Base-by-base conservation (phyloP, 2,888 invertebrate species). In the Diarsia rubi region DNA sequence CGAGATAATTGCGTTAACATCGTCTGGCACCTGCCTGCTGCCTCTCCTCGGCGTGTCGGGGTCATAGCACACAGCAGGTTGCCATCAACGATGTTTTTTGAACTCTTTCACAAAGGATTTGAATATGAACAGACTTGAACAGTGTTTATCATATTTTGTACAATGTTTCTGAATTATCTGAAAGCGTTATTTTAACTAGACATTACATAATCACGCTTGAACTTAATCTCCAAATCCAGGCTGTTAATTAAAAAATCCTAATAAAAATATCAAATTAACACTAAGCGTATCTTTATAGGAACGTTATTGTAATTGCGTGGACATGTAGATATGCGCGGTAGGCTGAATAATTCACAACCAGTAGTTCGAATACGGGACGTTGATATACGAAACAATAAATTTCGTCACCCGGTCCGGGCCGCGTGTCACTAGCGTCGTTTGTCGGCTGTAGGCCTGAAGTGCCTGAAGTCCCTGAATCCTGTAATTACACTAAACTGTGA, bases 1-100 rank as follows among this genome's bases (percentile, higher is more conserved):
- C 47, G 78, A 66, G 69, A 59, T 88, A 88, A 90, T 90, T 86
- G 86, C 76, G 82, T 88, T 88, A 90, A 71, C 62, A 82, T 78
- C 54, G 81, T 76, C 84, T 72, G 81, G 87, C 79, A 78, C 79
- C 85, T 78, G 79, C 60, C 37, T 31, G 6, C 27, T 37, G 60
- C 70, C 73, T 45, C 69, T 42, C 63, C 54, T 12, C 54, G 1
- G 44, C 19, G 66, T 54, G 69, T 59, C 42, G 64, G 16, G 69
- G 45, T 59, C 49, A 69, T 19, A 45, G 57, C 65, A 45, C 65
- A 16, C 59, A 24, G 47, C 57, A 57, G 49, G 12, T 59, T 21
- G 14, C 44, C 16, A 49, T 45, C 4, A 47, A 54, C 37, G 14
- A 1, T 52, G 11, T 16, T 37, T 49, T 64, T 16, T 16, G 4